phyloP scores from a whole-genome alignment of 2,113 vertebrate genomes.

The Bos javanicus region DNA sequence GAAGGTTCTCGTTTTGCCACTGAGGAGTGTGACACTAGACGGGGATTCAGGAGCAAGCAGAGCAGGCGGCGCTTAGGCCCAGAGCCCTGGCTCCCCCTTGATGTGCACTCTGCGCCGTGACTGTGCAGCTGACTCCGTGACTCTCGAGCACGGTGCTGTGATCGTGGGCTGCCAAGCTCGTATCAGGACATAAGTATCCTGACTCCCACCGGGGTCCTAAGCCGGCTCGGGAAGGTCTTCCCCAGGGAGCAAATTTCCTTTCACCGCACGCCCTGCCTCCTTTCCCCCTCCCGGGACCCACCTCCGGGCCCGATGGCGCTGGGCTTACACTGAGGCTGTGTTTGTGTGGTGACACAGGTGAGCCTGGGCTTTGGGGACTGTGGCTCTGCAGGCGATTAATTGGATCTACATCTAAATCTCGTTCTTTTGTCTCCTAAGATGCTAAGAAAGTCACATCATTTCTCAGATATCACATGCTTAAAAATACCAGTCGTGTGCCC shows the following conservation, averaged over 20 bases:
- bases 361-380: not conserved
- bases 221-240: not conserved
- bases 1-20: not conserved
- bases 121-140: accelerated
- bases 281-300: not conserved
- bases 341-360: not conserved
- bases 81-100: not conserved
- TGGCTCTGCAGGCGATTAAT: not conserved
- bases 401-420: not conserved
- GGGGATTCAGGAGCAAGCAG: not conserved
- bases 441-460: not conserved
- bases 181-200: not conserved
- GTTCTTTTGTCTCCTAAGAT: not conserved
- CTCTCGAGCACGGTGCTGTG: accelerated
- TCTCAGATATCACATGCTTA: not conserved
- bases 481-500: not conserved
- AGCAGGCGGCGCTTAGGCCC: accelerated
- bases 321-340: not conserved
- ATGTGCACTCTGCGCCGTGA: accelerated
- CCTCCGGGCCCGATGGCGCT: not conserved
- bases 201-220: not conserved
- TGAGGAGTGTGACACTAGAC: not conserved
- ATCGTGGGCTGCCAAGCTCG: not conserved
- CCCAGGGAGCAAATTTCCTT: not conserved
- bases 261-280: accelerated